These are phyloP conservation scores for Girardinichthys multiradiatus DNA, from an alignment of 2,113 vertebrate species.

Conservation along the genomic window DNA sequence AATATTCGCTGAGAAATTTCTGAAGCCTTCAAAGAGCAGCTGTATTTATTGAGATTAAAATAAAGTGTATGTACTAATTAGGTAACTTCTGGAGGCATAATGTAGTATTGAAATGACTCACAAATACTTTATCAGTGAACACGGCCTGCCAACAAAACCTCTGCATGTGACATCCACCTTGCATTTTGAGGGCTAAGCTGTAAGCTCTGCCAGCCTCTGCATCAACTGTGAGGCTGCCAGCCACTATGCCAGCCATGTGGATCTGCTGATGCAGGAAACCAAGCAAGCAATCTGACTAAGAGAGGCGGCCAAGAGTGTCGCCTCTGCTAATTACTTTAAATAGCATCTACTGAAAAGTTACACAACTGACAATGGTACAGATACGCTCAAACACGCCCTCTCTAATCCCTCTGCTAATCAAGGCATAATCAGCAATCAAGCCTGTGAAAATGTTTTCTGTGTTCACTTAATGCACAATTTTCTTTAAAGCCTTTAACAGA, in stretches of 20 bases:
- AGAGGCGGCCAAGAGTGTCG: conserved; percentile 66
- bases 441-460: conserved; percentile 43
- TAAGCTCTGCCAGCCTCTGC: conserved; percentile 33
- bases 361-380: conserved; percentile 29
- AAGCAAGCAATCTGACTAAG: conserved; percentile 46
- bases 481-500: conserved; percentile 42
- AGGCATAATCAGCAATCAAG: conserved; percentile 73
- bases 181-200: conserved; percentile 31
- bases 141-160: conserved; percentile 11
- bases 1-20: no score
- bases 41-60: no score
- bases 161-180: conserved; percentile 2
- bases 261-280: conserved; percentile 44
- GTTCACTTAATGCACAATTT: conserved; percentile 51
- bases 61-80: no score
- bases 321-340: conserved; percentile 76
- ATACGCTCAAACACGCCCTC: conserved; percentile 21
- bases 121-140: conserved; percentile 2
- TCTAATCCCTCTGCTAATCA: conserved; percentile 56
- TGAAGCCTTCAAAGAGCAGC: no score
- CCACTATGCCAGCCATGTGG: conserved; percentile 20
- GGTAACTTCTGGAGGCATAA: no score
- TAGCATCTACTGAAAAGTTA: conserved; percentile 41
- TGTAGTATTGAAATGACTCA: background rate
- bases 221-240: conserved; percentile 41